phyloP scores from a whole-genome alignment of 1,140 invertebrate genomes.

The Hetaerina americana region DNA sequence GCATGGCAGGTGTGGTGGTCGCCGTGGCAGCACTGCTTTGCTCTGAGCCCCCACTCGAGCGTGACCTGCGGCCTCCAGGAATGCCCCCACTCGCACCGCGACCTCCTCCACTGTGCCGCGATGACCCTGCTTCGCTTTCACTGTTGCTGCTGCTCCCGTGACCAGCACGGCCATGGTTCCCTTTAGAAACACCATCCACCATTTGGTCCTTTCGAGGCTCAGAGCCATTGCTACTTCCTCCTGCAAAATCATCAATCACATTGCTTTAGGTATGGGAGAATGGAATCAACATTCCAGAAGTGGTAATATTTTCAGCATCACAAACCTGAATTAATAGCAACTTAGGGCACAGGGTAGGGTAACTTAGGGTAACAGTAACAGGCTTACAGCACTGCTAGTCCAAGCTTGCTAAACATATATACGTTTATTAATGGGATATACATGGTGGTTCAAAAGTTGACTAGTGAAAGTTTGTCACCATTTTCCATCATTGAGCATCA shows the following conservation, averaged over 20 bases:
- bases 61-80: constrained; percentile 31
- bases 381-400: too few species aligned
- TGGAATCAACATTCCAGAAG: too few species aligned
- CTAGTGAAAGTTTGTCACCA: too few species aligned
- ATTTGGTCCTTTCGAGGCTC: constrained; percentile 37
- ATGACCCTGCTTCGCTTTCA: constrained; percentile 34
- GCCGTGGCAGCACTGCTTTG: constrained; percentile 36
- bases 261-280: too few species aligned
- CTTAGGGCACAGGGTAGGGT: too few species aligned
- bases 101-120: not conserved
- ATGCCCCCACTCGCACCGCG: not conserved
- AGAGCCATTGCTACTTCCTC: constrained; percentile 49
- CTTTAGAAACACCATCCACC: constrained; percentile 39
- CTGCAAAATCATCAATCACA: constrained; percentile 27
- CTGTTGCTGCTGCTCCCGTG: constrained; percentile 39
- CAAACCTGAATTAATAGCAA: too few species aligned
- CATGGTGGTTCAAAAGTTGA: too few species aligned
- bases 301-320: too few species aligned
- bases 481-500: too few species aligned
- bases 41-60: constrained; percentile 37
- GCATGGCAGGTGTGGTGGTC: constrained; percentile 28
- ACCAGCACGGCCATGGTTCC: constrained; percentile 37
- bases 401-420: too few species aligned
- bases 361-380: too few species aligned
- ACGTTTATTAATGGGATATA: too few species aligned